A percentile compares a stretch with the other conserved stretches of the same genome.
These are phyloP conservation scores for Leptura quadrifasciata DNA, from an alignment of 2,888 invertebrate genomes.

Conservation along the genomic window DNA sequence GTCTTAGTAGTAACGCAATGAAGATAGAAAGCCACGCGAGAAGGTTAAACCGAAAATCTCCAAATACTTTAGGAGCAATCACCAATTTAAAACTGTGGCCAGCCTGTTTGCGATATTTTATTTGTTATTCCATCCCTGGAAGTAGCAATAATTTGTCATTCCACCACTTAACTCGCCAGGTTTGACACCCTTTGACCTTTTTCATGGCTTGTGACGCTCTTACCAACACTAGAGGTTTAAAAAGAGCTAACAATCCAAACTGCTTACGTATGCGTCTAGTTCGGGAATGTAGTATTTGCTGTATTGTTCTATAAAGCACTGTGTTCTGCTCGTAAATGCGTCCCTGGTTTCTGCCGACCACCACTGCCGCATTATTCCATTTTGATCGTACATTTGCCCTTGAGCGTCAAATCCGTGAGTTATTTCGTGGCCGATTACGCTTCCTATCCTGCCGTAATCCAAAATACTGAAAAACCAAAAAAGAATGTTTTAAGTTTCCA, in stretches of 20 bases:
- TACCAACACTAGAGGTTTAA: neutral
- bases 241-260: neutral
- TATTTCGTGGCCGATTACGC: constrained; percentile 77
- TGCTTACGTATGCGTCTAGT: constrained; percentile 65
- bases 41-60: too few relatives aligned
- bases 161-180: neutral
- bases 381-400: constrained; percentile 75
- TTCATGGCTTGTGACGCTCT: neutral
- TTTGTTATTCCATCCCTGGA: too few relatives aligned
- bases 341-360: constrained; percentile 70
- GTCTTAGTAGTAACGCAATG: too few relatives aligned
- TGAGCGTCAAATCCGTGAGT: constrained; percentile 74
- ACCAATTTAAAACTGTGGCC: too few relatives aligned
- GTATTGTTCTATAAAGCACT: constrained; percentile 74
- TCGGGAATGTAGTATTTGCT: constrained; percentile 70
- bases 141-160: too few relatives aligned
- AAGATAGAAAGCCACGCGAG: too few relatives aligned
- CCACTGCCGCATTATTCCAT: constrained; percentile 73
- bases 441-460: constrained; percentile 77
- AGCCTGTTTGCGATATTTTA: too few relatives aligned
- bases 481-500: too few relatives aligned
- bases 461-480: constrained; percentile 68
- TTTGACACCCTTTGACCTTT: neutral
- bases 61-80: too few relatives aligned
- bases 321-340: constrained; percentile 66